These are phyloP conservation scores for Furnarius figulus DNA, from an alignment of 2,113 vertebrate genomes.

Conservation along the genomic window DNA sequence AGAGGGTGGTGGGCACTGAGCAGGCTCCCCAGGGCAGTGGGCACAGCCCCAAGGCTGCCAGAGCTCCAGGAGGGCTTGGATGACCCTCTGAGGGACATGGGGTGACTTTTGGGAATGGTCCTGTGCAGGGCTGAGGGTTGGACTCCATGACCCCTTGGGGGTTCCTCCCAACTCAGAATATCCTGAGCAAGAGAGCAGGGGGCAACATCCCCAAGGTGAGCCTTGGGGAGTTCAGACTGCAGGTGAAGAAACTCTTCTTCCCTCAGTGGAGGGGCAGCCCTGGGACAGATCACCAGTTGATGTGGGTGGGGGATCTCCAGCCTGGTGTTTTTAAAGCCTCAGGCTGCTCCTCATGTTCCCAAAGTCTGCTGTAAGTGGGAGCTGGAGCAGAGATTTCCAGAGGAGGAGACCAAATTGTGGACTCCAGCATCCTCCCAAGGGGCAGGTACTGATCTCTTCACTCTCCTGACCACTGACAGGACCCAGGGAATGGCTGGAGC, in stretches of 20 bases:
- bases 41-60: neutral
- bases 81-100: neutral
- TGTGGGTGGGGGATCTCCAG: no score
- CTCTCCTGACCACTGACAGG: no score
- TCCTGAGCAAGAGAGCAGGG: no score
- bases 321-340: no score
- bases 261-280: neutral
- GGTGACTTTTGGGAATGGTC: neutral
- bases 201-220: neutral
- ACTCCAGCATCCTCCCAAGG: neutral
- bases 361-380: no score
- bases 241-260: neutral
- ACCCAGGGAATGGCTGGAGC: neutral
- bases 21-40: neutral
- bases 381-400: neutral
- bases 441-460: neutral
- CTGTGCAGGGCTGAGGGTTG: neutral
- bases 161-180: neutral
- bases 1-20: neutral
- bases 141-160: neutral
- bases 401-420: neutral
- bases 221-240: neutral
- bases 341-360: no score
- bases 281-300: neutral
- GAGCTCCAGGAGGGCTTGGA: neutral